Percentiles rank a stretch among this genome's conserved stretches.
Evolutionary conservation across 2,797 vertebrate species (phyloP).

Genomic region (Euphonia xanthogaster): DNA sequence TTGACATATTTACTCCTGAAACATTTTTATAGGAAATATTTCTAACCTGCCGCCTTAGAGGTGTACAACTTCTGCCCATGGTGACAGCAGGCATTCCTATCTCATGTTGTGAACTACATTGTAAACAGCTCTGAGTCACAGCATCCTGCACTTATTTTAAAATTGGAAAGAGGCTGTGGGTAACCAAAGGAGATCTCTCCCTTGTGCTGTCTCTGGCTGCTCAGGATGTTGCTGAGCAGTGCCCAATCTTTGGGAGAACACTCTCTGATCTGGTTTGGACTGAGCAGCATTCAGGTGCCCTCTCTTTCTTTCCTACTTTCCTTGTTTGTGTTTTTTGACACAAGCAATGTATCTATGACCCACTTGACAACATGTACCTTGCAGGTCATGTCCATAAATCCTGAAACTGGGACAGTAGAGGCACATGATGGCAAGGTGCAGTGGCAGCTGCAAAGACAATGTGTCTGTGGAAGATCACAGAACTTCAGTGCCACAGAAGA

Average conservation of each 20-base stretch:
- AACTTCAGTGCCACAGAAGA: not conserved
- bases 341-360: not conserved
- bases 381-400: not conserved
- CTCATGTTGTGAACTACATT: not conserved
- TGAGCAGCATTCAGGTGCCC: not conserved
- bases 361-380: not conserved
- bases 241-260: not conserved
- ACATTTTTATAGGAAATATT: not conserved
- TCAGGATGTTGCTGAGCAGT: not conserved
- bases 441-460: not conserved
- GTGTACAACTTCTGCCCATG: not conserved
- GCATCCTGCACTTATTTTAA: not conserved
- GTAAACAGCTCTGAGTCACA: not conserved
- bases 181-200: not conserved
- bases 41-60: not conserved
- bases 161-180: not conserved
- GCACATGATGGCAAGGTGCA: rapidly evolving
- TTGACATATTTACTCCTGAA: not conserved
- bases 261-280: not conserved
- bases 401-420: not conserved
- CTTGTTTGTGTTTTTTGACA: not conserved
- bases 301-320: not conserved
- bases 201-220: not conserved
- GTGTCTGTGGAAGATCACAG: not conserved
- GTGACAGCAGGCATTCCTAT: not conserved